Percentiles rank a stretch among this genome's conserved stretches.
Conservation (phyloP, 2,888 invertebrate genomes). For the Cryptophagus acutangulus region DNA sequence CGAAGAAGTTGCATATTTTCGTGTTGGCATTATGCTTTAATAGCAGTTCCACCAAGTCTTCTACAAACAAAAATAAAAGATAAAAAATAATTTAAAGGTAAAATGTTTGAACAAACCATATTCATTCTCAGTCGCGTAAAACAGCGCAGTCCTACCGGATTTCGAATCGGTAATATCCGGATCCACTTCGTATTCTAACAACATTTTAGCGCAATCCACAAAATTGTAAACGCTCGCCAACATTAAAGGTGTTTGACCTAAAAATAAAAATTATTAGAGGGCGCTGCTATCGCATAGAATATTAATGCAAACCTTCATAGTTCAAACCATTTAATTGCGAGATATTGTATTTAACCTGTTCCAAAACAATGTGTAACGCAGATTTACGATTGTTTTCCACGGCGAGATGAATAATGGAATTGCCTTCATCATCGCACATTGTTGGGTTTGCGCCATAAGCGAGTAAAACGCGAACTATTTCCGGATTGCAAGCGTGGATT, state of each 20-base stretch:
- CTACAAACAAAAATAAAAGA: conserved; percentile 34
- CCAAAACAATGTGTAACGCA: no score
- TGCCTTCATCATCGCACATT: conserved; percentile 44
- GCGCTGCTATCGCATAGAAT: no score
- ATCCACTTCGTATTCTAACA: conserved; percentile 40
- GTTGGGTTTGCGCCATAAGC: conserved; percentile 48
- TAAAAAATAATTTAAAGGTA: conserved; percentile 3
- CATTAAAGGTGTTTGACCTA: conserved; percentile 53
- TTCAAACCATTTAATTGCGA: conserved; percentile 33
- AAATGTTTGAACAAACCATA: conserved; percentile 19
- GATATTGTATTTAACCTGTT: no score
- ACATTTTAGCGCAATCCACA: conserved; percentile 39
- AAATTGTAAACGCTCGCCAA: conserved; percentile 45
- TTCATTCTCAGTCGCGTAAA: conserved; percentile 47
- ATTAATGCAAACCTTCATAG: no score
- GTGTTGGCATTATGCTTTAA: conserved; percentile 50
- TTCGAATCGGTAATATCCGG: conserved; percentile 46
- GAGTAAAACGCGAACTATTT: no score
- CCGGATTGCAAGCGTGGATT: conserved; percentile 35
- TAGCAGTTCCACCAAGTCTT: conserved; percentile 47
- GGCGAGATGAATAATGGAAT: conserved; percentile 47
- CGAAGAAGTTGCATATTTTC: conserved; percentile 47
- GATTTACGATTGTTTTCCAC: no score
- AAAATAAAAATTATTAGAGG: conserved; percentile 15
- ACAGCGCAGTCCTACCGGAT: conserved; percentile 52